A percentile compares a stretch with the other conserved stretches of the same genome.
Evolutionary conservation across 1,140 invertebrate genomes (phyloP).

Genomic region (Bombus balteatus): DNA sequence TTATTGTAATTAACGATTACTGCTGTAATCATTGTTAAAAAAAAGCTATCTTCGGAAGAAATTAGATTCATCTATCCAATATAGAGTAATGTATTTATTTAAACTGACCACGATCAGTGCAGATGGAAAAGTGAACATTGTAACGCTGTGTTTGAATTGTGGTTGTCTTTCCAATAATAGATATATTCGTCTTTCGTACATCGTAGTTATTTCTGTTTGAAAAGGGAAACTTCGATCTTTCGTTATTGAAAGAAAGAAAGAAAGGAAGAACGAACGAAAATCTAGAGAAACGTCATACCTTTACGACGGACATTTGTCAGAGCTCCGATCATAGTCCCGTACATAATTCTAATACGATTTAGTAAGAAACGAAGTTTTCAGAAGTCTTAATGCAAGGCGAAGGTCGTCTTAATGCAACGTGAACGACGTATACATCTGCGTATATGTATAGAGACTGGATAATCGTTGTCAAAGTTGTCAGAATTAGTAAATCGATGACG

Average conservation of each 20-base stretch:
- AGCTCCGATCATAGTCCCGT: slow-evolving; percentile 5
- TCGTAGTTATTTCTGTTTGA: slow-evolving; percentile 18
- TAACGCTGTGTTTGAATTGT: slow-evolving; percentile 12
- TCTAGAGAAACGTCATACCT: not conserved
- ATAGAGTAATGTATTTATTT: slow-evolving; percentile 31
- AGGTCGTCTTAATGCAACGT: not conserved
- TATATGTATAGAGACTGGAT: slow-evolving; percentile 1
- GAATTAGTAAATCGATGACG: slow-evolving; percentile 18
- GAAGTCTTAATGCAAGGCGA: not conserved
- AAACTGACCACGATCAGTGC: slow-evolving; percentile 24
- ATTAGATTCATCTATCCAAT: slow-evolving; percentile 17
- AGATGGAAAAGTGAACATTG: slow-evolving; percentile 7
- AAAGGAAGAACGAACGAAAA: not conserved
- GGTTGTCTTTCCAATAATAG: slow-evolving; percentile 18
- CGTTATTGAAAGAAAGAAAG: not conserved
- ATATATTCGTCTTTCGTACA: slow-evolving; percentile 23
- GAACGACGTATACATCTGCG: not conserved
- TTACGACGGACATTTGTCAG: not conserved
- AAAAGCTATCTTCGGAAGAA: slow-evolving; percentile 14
- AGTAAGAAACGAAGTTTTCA: slow-evolving; percentile 2
- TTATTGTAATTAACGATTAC: slow-evolving; percentile 49
- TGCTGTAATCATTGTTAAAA: slow-evolving; percentile 51
- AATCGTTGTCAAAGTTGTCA: not conserved
- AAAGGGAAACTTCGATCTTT: not conserved
- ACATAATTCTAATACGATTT: not conserved